Evolutionary conservation across 2,797 vertebrate species (phyloP).

Genomic region (Fringilla coelebs): DNA sequence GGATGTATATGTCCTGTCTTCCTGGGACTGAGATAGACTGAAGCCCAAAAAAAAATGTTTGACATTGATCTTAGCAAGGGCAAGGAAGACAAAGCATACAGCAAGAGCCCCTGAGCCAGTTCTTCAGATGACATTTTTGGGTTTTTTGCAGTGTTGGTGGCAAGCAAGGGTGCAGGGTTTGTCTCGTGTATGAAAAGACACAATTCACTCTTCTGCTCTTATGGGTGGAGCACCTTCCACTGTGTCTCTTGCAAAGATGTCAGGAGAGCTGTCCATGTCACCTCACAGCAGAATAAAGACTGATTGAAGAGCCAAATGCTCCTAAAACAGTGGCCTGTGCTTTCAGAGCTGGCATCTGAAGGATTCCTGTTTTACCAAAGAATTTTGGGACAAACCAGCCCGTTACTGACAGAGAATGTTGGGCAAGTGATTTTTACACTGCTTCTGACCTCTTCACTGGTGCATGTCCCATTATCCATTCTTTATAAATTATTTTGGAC

Average conservation of each 20-base stretch:
- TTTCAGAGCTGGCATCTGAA: background rate
- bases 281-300: background rate
- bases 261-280: background rate
- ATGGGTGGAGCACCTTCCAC: background rate
- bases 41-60: background rate
- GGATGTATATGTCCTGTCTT: background rate
- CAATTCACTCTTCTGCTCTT: background rate
- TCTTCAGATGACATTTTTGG: background rate
- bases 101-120: background rate
- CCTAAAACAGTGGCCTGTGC: background rate
- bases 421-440: background rate
- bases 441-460: background rate
- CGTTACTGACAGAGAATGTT: background rate
- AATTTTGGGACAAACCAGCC: background rate
- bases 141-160: background rate
- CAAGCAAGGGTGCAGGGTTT: background rate
- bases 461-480: rapidly evolving
- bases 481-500: background rate
- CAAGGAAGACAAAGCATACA: background rate
- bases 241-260: background rate
- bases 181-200: background rate
- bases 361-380: background rate
- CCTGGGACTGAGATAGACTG: background rate
- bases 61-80: background rate
- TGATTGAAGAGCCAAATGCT: background rate